Base-by-base conservation (phyloP, 2,113 vertebrate genomes). In the Chionis minor region DNA sequence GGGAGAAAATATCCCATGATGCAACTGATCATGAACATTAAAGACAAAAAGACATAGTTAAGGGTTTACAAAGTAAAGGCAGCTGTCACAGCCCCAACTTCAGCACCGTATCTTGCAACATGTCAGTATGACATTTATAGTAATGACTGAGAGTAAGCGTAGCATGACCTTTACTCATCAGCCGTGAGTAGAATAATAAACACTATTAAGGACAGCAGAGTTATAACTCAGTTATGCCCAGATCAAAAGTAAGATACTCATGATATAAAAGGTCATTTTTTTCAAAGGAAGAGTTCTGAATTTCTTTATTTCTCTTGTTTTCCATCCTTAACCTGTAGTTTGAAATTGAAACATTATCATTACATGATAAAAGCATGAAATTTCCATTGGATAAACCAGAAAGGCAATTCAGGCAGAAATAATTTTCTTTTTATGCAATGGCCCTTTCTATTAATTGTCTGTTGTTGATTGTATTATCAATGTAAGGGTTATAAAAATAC, bases 301-400 rank as follows among this genome's bases (percentile, higher is more conserved):
- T 83, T 61, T 84, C 40, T 80, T 67, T 81, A 66, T 78, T 96
- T 86, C 65, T 84, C 38, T 90, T 94, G 40, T 86, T 94, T 92
- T 90, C 61, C 55, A 72, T 52, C 58, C 52, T 87, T 96, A 90
- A 55, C 49, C 24, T 70, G 47, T n/a, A 59, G 74, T 96, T 84
- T 90, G 73, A 74, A 83, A 73, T 22, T 14, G 24, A 74, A 69
- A n/a, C 14, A 28, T 73, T 91, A 56, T 42, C 45, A 61, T 90
- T 82, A 72, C 62, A 67, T 12, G 26, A 55, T 33, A 75, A 69
- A 59, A 88, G 26, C 59, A 81, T 86, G 62, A 62, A 35, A 90
- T 75, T 81, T 96, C 71, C 49, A 38, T 44, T 72, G 61, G 70
- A 47, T 69, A 38, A 90, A 89, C 71, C 72, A 90, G n/a, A 35